Percentiles rank a stretch among this genome's conserved stretches.
Evolutionary conservation across 2,113 vertebrate genomes (phyloP).

Genomic region (Tinamus guttatus): DNA sequence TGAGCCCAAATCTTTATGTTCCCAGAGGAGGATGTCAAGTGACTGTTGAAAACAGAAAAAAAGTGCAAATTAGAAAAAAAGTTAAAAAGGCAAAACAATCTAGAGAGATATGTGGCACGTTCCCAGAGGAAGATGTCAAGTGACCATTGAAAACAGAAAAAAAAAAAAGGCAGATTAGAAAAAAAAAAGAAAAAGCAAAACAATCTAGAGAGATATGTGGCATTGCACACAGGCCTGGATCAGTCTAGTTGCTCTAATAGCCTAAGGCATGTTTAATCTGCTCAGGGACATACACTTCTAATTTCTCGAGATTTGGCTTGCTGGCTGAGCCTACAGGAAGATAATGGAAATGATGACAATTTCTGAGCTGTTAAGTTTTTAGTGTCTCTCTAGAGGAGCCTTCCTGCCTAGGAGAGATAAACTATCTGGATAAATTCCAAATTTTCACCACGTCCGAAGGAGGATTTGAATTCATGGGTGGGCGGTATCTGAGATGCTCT

Average conservation of each 20-base stretch:
- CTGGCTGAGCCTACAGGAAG: background rate
- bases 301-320: background rate
- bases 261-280: background rate
- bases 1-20: background rate
- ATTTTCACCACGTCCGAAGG: background rate
- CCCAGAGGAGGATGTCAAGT: background rate
- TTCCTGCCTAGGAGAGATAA: conserved; percentile 39
- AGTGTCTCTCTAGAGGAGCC: background rate
- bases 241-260: background rate
- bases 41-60: background rate
- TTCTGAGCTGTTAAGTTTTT: background rate
- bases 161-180: background rate
- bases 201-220: fast-evolving
- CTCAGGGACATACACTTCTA: background rate
- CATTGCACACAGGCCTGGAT: background rate
- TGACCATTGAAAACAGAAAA: background rate
- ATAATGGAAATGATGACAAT: background rate
- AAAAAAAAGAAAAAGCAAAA: background rate
- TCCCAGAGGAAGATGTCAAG: background rate
- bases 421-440: conserved; percentile 22
- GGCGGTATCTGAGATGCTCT: background rate
- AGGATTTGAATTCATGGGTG: conserved; percentile 9
- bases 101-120: fast-evolving
- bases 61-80: background rate
- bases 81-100: background rate